phyloP scores from a whole-genome alignment of 2,113 vertebrate genomes.

The Melanocharis versteri region DNA sequence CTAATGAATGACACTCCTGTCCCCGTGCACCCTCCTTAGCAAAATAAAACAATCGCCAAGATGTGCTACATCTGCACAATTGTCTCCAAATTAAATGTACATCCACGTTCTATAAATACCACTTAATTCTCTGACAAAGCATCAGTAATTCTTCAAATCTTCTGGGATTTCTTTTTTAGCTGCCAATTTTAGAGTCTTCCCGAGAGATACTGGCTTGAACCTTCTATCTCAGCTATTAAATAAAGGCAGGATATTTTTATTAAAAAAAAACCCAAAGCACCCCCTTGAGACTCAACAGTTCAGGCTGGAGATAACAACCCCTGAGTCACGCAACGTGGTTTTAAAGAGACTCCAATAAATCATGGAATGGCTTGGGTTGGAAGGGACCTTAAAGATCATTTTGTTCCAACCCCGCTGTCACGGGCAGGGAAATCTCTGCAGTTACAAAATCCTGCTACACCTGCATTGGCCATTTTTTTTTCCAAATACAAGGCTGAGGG shows the following conservation, averaged over 20 bases:
- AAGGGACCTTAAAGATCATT: neutral
- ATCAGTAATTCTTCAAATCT: neutral
- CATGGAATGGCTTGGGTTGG: neutral
- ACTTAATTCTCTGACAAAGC: neutral
- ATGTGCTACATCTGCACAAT: neutral
- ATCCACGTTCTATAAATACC: neutral
- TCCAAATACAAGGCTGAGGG: neutral
- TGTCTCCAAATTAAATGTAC: neutral
- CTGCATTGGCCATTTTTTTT: neutral
- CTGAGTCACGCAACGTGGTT: neutral
- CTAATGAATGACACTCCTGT: neutral
- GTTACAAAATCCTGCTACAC: neutral
- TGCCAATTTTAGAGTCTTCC: constrained; percentile 23
- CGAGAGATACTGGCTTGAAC: constrained; percentile 2
- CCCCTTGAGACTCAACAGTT: constrained; percentile 11
- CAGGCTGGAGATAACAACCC: neutral
- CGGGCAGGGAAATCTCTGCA: neutral
- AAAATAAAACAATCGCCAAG: neutral
- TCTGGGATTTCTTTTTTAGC: neutral
- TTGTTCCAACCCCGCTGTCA: neutral
- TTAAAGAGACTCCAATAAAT: neutral
- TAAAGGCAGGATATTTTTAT: constrained; percentile 32
- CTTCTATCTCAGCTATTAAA: constrained; percentile 38
- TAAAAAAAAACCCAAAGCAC: neutral
- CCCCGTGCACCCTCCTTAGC: neutral